Evolutionary conservation across 2,797 vertebrate species (phyloP).

Genomic region (Psittacula derbiana): DNA sequence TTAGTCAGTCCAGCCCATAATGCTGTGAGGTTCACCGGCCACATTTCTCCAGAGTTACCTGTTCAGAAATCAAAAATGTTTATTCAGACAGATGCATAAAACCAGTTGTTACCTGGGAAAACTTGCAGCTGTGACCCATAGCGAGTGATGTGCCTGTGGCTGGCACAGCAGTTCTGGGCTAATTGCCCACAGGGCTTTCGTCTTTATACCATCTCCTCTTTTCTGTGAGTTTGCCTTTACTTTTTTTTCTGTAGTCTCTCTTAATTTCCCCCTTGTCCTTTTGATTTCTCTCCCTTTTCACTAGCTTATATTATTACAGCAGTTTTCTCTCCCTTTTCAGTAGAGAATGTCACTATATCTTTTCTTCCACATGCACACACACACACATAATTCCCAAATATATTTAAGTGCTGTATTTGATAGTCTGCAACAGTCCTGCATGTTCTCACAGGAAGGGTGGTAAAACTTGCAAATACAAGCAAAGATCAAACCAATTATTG

Average conservation of each 20-base stretch:
- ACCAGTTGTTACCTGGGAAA: background rate
- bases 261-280: background rate
- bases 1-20: background rate
- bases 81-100: background rate
- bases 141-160: accelerated
- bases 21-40: background rate
- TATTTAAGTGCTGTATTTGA: background rate
- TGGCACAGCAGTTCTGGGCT: background rate
- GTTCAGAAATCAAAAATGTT: background rate
- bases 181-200: background rate
- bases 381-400: background rate
- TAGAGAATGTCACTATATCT: background rate
- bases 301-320: background rate
- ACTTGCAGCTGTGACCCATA: background rate
- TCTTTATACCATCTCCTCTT: background rate
- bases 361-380: background rate
- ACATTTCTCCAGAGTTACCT: background rate
- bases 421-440: background rate
- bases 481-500: background rate
- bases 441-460: background rate
- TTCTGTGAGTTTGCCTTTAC: background rate
- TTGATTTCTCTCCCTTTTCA: background rate
- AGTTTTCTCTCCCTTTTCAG: background rate
- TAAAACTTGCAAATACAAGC: background rate
- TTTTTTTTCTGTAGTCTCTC: background rate